phyloP scores from a whole-genome alignment of 2,888 invertebrate genomes.

The Xestia xanthographa region DNA sequence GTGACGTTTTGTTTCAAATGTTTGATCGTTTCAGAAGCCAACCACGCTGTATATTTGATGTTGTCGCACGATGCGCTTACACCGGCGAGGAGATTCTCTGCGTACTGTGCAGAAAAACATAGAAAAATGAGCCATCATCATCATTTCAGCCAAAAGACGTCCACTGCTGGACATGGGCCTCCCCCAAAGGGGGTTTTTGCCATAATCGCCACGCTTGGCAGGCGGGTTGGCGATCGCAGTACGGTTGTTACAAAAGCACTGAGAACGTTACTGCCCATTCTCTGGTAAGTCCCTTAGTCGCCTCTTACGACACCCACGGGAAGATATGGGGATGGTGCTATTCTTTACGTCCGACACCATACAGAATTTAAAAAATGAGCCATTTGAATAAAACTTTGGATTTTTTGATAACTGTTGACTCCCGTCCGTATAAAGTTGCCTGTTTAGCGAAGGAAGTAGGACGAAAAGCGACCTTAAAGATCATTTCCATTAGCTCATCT shows the following conservation, averaged over 20 bases:
- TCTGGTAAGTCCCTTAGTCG: too few relatives aligned
- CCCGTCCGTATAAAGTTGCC: background rate
- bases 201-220: too few relatives aligned
- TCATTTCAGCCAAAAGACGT: too few relatives aligned
- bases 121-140: too few relatives aligned
- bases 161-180: too few relatives aligned
- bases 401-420: background rate
- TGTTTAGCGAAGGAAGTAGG: background rate
- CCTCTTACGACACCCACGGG: too few relatives aligned
- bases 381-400: background rate
- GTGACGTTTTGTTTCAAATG: slow-evolving; percentile 85
- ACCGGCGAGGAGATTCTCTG: slow-evolving; percentile 93
- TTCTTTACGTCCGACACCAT: too few relatives aligned
- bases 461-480: background rate
- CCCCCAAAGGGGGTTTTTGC: too few relatives aligned
- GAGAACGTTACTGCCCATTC: too few relatives aligned
- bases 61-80: slow-evolving; percentile 93
- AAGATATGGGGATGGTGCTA: too few relatives aligned
- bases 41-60: slow-evolving; percentile 87
- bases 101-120: slow-evolving; percentile 81
- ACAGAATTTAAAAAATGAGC: background rate
- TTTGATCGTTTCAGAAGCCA: slow-evolving; percentile 87
- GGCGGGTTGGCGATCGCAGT: too few relatives aligned
- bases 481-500: background rate
- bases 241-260: too few relatives aligned